These are phyloP conservation scores for Macaca mulatta DNA, from an alignment of 2,113 vertebrate species.

Conservation along the genomic window DNA sequence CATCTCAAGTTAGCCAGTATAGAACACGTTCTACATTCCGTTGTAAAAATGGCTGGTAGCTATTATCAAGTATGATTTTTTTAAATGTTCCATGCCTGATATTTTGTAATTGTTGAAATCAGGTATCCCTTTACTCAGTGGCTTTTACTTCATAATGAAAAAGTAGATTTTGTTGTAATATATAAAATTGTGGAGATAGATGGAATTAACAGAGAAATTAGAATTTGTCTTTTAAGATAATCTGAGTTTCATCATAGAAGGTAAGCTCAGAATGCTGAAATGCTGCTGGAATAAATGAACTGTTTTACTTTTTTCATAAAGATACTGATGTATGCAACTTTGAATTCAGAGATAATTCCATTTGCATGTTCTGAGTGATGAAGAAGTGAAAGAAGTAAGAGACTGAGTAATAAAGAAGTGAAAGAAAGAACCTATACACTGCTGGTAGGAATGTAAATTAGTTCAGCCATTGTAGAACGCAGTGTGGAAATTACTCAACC, in stretches of 20 bases:
- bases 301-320: background rate
- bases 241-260: constrained; percentile 24
- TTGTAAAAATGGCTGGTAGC: constrained; percentile 27
- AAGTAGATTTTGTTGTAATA: constrained; percentile 37
- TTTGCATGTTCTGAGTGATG: constrained; percentile 72
- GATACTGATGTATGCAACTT: constrained; percentile 41
- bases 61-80: background rate
- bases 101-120: constrained; percentile 37
- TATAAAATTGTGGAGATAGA: constrained; percentile 9
- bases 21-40: background rate
- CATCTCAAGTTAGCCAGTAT: background rate
- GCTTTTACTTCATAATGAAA: constrained; percentile 41
- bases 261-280: constrained; percentile 51
- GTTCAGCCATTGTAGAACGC: no score
- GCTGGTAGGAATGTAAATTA: no score
- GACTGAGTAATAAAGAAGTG: no score
- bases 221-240: constrained; percentile 19
- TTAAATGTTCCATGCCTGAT: background rate
- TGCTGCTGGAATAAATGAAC: constrained; percentile 22
- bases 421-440: no score
- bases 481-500: no score
- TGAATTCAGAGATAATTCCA: constrained; percentile 54
- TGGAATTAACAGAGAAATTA: constrained; percentile 17
- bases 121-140: background rate
- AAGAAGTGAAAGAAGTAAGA: constrained; percentile 61